phyloP scores from a whole-genome alignment of 2,113 vertebrate genomes.

The Zosterops pallidus region DNA sequence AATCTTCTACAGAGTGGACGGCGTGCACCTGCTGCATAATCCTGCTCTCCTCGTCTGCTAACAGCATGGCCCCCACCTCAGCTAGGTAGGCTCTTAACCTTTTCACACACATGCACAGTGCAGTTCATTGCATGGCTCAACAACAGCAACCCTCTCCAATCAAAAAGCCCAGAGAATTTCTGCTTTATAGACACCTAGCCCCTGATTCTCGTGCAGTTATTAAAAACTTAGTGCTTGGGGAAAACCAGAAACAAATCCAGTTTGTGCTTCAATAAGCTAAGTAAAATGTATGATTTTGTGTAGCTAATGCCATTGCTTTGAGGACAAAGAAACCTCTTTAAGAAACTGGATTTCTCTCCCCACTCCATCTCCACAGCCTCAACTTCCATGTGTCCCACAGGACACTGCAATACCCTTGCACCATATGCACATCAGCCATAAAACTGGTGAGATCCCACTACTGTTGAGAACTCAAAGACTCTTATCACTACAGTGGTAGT shows the following conservation, averaged over 20 bases:
- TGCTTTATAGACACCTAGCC: neutral
- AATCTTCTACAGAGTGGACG: conserved; percentile 82
- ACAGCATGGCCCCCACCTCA: conserved; percentile 80
- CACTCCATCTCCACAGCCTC: neutral
- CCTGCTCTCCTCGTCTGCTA: conserved; percentile 83
- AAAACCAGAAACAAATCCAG: neutral
- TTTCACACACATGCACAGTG: conserved; percentile 80
- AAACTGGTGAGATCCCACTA: neutral
- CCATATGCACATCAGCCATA: neutral
- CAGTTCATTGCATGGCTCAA: conserved; percentile 72
- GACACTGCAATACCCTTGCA: neutral
- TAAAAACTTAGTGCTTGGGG: conserved; percentile 3
- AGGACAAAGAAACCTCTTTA: neutral
- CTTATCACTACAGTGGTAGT: neutral
- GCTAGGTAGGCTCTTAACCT: conserved; percentile 83
- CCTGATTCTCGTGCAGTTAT: neutral
- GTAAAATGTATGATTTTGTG: neutral
- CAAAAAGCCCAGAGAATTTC: conserved; percentile 47
- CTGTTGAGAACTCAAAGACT: neutral
- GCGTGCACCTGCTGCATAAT: conserved; percentile 85
- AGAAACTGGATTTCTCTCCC: neutral
- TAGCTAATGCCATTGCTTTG: neutral
- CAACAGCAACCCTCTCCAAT: conserved; percentile 45
- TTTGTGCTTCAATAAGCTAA: neutral
- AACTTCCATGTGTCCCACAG: neutral